Evolutionary conservation across 2,113 vertebrate species (phyloP).

Genomic region (Isichthys henryi): DNA sequence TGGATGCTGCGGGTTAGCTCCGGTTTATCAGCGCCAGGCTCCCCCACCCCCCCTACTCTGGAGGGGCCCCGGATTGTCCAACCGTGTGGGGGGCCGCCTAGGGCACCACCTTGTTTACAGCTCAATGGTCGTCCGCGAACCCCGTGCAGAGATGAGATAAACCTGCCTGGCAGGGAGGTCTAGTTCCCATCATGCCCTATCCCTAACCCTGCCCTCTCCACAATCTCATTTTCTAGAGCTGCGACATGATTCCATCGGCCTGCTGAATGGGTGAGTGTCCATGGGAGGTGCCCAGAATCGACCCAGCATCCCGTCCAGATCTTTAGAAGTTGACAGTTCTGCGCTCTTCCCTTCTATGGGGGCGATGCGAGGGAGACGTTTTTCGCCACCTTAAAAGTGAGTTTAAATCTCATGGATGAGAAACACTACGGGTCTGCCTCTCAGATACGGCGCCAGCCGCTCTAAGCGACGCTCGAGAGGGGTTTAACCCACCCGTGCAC

Average conservation of each 20-base stretch:
- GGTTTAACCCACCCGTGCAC: slow-evolving; percentile 30
- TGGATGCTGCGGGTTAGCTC: slow-evolving; percentile 54
- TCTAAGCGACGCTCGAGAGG: slow-evolving; percentile 21
- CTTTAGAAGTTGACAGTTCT: slow-evolving; percentile 22
- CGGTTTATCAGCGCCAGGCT: slow-evolving; percentile 64
- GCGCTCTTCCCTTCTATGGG: not conserved
- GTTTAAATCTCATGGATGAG: slow-evolving; percentile 8
- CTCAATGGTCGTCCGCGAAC: slow-evolving; percentile 34
- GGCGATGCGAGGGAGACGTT: not conserved
- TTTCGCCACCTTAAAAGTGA: slow-evolving; percentile 24
- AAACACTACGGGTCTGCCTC: not conserved
- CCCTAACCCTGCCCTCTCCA: slow-evolving; percentile 12
- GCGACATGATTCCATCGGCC: slow-evolving; percentile 2
- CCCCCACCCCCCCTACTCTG: slow-evolving; percentile 49
- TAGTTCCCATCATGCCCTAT: not conserved
- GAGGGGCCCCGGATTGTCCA: slow-evolving; percentile 44
- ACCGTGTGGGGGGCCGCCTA: not conserved
- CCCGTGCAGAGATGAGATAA: slow-evolving; percentile 4
- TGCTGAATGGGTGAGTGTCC: slow-evolving; percentile 10
- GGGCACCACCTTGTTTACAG: slow-evolving; percentile 38
- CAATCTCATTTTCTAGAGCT: slow-evolving; percentile 22
- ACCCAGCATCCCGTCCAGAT: slow-evolving; percentile 24
- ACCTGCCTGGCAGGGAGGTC: slow-evolving; percentile 3
- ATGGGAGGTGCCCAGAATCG: slow-evolving; percentile 12
- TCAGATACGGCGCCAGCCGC: slow-evolving; percentile 24